Percentiles rank a stretch among this genome's conserved stretches.
Evolutionary conservation across 2,797 vertebrate species (phyloP).

Genomic region (Sebastes taczanowskii): DNA sequence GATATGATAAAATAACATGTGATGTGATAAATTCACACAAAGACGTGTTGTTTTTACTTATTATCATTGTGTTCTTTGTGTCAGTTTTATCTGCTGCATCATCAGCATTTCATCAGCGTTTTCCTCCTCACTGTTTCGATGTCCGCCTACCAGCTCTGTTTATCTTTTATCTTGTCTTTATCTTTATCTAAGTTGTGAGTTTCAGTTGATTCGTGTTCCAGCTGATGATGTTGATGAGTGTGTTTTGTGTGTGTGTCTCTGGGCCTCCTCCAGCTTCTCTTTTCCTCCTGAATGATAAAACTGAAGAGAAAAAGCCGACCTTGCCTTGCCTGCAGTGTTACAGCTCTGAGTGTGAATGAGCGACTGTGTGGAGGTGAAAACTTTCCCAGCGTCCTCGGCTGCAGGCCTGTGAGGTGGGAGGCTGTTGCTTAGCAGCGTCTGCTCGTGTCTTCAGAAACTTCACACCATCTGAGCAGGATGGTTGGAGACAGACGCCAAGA

Average conservation of each 20-base stretch:
- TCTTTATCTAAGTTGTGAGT: not conserved
- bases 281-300: not conserved
- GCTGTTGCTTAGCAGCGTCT: conserved; percentile 51
- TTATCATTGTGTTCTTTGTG: not conserved
- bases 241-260: not conserved
- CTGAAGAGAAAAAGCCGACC: not conserved
- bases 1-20: not conserved
- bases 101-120: not conserved
- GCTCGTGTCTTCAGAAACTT: conserved; percentile 9
- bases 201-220: not conserved
- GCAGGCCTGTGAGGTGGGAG: conserved; percentile 27
- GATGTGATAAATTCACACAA: too few species aligned
- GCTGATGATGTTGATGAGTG: not conserved
- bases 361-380: conserved; percentile 29
- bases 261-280: not conserved
- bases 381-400: conserved; percentile 47
- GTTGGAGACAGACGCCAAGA: not conserved
- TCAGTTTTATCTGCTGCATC: not conserved
- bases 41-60: not conserved
- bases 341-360: not conserved
- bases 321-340: not conserved
- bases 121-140: not conserved
- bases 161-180: not conserved
- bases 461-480: not conserved
- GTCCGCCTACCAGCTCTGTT: not conserved